Evolutionary conservation across 1,140 invertebrate genomes (phyloP), one percentile per base, ranked within the genome.

Genomic region (Drosophila yakuba): DNA sequence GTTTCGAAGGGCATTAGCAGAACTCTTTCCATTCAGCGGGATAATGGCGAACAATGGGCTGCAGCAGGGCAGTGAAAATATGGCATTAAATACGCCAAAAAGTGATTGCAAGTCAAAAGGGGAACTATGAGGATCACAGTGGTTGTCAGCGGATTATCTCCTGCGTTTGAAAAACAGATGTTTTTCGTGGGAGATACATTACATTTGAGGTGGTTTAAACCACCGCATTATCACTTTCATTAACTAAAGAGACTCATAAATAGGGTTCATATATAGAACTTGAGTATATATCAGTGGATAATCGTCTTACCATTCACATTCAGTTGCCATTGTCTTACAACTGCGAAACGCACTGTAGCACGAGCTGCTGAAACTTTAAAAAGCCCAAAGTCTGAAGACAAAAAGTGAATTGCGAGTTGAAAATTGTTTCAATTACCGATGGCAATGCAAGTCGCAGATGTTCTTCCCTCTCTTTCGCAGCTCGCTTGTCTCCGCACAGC

Each of bases 351-450:
- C 20, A 20, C 20, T 55, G 50, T 44, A 36, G 38, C 60, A 36
- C 60, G 28, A 54, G 15, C 48, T 62, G 44, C 7, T 32, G 35
- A 20, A 62, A 36, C 32, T 32, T 48, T 23, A 28, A 55, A 44
- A 36, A 17, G 28, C n/a, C n/a, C 1, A 4, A 39, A 39, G 11
- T 12, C 36, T 10, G 11, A 36, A 44, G 60, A 59, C 43, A 48
- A 76, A 55, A 73, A 59, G 63, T 62, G 75, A 68, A 68, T 73
- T 79, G 58, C 44, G 48, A 73, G 20, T 73, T 67, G 52, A 73
- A 78, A 78, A 79, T 69, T 69, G 69, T 80, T 80, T 80, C 63
- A 80, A 74, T 80, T 78, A 74, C 71, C 55, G 38, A 68, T 60
- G 64, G 64, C 64, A 51, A 35, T 32, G 48, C 28, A 62, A 48